A percentile compares a stretch with the other conserved stretches of the same genome.
These are phyloP conservation scores for Pterostichus niger DNA, from an alignment of 2,888 invertebrate species.

Conservation along the genomic window DNA sequence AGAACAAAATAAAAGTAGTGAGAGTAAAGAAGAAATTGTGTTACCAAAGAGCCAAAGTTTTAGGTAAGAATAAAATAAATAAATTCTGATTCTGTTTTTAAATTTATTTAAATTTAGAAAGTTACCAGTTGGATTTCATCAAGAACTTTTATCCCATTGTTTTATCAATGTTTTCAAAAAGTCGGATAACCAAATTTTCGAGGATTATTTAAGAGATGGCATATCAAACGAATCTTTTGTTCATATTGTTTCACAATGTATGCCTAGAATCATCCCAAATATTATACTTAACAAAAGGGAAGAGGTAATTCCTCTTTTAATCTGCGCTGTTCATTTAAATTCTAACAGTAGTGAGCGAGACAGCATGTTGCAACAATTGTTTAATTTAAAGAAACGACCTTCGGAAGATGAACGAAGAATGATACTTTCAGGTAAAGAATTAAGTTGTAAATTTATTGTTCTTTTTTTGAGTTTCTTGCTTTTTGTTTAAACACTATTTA, in stretches of 20 bases:
- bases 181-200: slow-evolving; percentile 73
- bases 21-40: slow-evolving; percentile 65
- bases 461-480: no score
- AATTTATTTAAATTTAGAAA: slow-evolving; percentile 74
- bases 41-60: slow-evolving; percentile 65
- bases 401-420: slow-evolving; percentile 82
- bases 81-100: not conserved
- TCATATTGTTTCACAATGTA: slow-evolving; percentile 79
- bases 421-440: slow-evolving; percentile 78
- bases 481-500: no score
- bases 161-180: slow-evolving; percentile 75
- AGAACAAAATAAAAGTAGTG: slow-evolving; percentile 44
- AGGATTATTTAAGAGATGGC: slow-evolving; percentile 75
- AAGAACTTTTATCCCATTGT: slow-evolving; percentile 79
- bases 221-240: slow-evolving; percentile 76
- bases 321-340: slow-evolving; percentile 82
- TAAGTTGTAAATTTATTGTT: no score
- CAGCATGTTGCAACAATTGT: slow-evolving; percentile 82
- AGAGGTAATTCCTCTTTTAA: slow-evolving; percentile 83
- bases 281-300: slow-evolving; percentile 84
- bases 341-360: slow-evolving; percentile 81
- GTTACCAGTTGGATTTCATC: slow-evolving; percentile 79
- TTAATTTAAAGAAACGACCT: slow-evolving; percentile 86
- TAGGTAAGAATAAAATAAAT: slow-evolving; percentile 53
- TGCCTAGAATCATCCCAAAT: slow-evolving; percentile 84